Base-by-base conservation (phyloP, 1,140 invertebrate species). In the Caenorhabditis tropicalis region DNA sequence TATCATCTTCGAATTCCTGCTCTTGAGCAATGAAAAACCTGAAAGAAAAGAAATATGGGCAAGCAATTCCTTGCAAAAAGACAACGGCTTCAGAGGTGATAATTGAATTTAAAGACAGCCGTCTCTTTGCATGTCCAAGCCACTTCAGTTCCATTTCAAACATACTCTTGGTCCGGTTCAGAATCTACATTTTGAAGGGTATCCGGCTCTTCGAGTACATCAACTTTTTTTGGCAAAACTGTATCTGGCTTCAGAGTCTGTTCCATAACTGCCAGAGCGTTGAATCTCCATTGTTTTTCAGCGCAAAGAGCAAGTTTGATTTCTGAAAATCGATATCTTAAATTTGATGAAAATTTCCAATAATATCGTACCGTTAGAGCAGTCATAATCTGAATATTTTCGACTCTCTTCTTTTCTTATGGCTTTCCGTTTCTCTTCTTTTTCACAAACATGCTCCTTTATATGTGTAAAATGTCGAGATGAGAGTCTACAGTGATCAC, bases 91-190 rank as follows among this genome's bases (percentile, higher is more conserved):
- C 65, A 31, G 65, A 74, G 65, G 65, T 74, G 65, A 33, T 74
- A 74, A 74, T 74, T 36, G 65, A 74, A n/a, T 74, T 74, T 33
- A 74, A 36, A 74, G 65, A 43, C 65, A 74, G 36, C 43, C 65
- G 24, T 46, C 36, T 43, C n/a, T 46, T 24, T 46, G n/a, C 10
- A 24, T 15, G 3, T 65, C 36, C 15, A 27, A 4, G 7, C 65
- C 65, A 74, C 65, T 74, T 74, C 65, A 74, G 65, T 43, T 74
- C 65, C 21, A 74, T 74, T 74, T 46, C 36, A 58, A 74, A 74
- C 65, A 43, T 36, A 74, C 65, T 43, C 65, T 74, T 21, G 65
- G 36, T 74, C 65, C n/a, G 65, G 65, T 29, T 74, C 65, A 7
- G 36, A 43, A 10, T 74, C 65, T 24, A n/a, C n/a, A n/a, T n/a